Percentiles rank a stretch among this genome's conserved stretches.
These are phyloP conservation scores for Leptopilina drosophilae DNA, from an alignment of 2,888 invertebrate genomes.

Conservation along the genomic window DNA sequence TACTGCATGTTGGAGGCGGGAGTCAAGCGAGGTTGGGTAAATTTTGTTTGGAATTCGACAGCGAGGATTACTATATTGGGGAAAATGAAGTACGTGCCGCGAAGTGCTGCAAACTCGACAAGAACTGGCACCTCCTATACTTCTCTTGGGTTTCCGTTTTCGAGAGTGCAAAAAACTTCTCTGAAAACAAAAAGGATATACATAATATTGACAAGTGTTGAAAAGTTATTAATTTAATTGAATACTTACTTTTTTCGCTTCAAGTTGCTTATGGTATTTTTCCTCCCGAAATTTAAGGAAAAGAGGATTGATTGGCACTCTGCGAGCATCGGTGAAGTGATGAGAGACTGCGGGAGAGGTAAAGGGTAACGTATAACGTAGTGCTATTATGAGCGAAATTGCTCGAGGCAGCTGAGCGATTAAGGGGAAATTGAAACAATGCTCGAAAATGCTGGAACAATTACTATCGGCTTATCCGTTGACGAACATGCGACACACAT, in stretches of 20 bases:
- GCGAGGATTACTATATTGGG: slow-evolving; percentile 29
- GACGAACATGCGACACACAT: slow-evolving; percentile 37
- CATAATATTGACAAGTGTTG: no score
- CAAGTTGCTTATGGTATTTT: no score
- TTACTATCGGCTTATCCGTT: slow-evolving; percentile 45
- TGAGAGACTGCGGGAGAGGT: neutral
- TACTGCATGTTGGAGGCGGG: slow-evolving; percentile 3
- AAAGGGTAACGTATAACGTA: neutral
- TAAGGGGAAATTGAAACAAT: slow-evolving; percentile 53
- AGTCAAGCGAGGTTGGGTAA: slow-evolving; percentile 2
- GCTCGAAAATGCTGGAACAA: slow-evolving; percentile 49
- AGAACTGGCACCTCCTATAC: slow-evolving; percentile 51
- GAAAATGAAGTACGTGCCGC: slow-evolving; percentile 45
- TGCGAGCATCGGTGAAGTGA: neutral
- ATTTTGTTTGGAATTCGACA: slow-evolving; percentile 23
- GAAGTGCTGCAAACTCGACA: slow-evolving; percentile 51
- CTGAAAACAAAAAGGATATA: no score
- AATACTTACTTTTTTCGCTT: no score
- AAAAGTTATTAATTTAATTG: no score
- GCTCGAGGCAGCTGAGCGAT: slow-evolving; percentile 43
- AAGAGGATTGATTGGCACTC: neutral
- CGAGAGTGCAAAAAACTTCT: neutral
- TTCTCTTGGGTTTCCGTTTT: slow-evolving; percentile 35
- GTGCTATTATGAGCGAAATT: slow-evolving; percentile 54
- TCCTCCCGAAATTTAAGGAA: no score